Conservation (phyloP, 2,113 vertebrate species). For the Triplophysa rosa region DNA sequence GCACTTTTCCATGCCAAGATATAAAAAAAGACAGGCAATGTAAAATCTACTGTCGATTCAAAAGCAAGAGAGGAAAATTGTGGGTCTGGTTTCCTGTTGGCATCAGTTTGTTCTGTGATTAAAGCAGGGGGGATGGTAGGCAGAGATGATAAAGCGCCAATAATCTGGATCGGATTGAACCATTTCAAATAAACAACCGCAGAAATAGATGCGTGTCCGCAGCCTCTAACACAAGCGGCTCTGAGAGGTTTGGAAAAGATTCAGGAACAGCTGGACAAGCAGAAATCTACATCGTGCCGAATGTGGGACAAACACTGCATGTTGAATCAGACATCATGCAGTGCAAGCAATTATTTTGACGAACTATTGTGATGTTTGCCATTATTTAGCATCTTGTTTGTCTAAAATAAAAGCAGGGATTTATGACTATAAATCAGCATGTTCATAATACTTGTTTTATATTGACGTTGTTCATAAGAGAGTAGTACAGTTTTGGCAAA, state of each 20-base stretch:
- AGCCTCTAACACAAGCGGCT: not conserved
- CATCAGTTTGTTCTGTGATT: constrained; percentile 19
- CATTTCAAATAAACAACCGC: constrained; percentile 14
- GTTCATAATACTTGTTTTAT: no score
- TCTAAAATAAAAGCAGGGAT: constrained; percentile 24
- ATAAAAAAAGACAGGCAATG: no score
- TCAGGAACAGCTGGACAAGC: constrained; percentile 35
- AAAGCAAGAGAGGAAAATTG: not conserved
- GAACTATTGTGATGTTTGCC: not conserved
- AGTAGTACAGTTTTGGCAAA: constrained; percentile 19
- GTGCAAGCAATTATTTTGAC: not conserved
- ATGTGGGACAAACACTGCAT: constrained; percentile 21
- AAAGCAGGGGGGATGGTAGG: constrained; percentile 5
- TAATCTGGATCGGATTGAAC: constrained; percentile 41
- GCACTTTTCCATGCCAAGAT: no score
- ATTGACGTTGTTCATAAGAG: no score
- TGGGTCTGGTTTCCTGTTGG: constrained; percentile 17
- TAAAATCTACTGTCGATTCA: not conserved
- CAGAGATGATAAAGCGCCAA: constrained; percentile 8
- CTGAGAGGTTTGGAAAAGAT: constrained; percentile 20
- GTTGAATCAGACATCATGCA: not conserved
- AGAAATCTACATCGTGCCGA: not conserved
- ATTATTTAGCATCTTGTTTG: not conserved
- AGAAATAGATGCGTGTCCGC: not conserved
- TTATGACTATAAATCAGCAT: not conserved